A percentile compares a stretch with the other conserved stretches of the same genome.
Conservation (phyloP, 2,797 vertebrate genomes). For the Rhabdophis nuchalis region DNA sequence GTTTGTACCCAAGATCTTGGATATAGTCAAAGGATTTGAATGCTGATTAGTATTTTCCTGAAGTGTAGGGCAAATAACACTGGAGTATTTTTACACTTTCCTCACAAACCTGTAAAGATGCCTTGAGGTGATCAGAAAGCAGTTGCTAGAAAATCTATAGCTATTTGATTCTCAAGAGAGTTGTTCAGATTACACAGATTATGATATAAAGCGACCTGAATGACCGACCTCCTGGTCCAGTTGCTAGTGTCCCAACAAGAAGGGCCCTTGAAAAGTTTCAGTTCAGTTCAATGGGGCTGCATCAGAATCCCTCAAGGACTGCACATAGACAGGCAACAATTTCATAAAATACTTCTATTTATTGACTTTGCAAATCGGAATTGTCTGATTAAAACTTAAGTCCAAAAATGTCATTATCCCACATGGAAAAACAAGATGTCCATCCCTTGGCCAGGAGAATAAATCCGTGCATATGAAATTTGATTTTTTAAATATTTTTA, state of each 20-base stretch:
- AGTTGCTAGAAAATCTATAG: neutral
- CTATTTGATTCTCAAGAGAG: neutral
- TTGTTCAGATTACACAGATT: neutral
- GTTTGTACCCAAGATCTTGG: neutral
- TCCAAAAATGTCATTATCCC: conserved; percentile 38
- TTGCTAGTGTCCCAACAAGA: neutral
- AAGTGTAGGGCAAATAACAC: neutral
- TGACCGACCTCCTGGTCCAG: neutral
- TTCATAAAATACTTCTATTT: conserved; percentile 58
- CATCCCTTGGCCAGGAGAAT: conserved; percentile 26
- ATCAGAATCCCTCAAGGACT: neutral
- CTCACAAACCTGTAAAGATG: neutral
- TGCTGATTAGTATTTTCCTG: neutral
- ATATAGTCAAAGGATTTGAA: neutral
- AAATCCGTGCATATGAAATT: conserved; percentile 59
- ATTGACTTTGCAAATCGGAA: conserved; percentile 65
- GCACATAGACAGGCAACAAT: neutral
- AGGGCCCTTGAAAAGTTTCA: neutral
- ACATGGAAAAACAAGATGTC: conserved; percentile 48
- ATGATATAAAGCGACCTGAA: neutral
- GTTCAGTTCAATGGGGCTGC: neutral
- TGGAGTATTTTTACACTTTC: neutral
- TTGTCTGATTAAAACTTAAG: conserved; percentile 72
- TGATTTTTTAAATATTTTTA: conserved; percentile 55
- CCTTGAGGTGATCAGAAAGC: neutral